A percentile compares a stretch with the other conserved stretches of the same genome.
Evolutionary conservation across 2,113 vertebrate genomes (phyloP).

Genomic region (Chionodraco myersi): DNA sequence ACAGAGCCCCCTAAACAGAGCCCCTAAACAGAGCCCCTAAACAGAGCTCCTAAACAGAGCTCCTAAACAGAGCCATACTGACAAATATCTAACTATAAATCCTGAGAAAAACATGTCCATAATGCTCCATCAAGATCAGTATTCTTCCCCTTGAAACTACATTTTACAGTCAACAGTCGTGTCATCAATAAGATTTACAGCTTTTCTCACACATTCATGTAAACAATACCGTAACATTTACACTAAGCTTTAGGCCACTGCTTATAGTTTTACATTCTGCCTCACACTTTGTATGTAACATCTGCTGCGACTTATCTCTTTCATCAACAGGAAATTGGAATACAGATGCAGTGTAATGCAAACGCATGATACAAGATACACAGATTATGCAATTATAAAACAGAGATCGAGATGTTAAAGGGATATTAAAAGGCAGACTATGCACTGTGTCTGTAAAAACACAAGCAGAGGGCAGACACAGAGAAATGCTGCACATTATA

Average conservation of each 20-base stretch:
- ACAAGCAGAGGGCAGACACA: too few relatives aligned
- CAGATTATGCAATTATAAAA: background rate
- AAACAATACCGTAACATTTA: background rate
- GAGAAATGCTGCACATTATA: too few relatives aligned
- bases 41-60: too few relatives aligned
- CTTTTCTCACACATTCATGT: background rate
- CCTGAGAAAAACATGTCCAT: too few relatives aligned
- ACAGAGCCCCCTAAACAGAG: too few relatives aligned
- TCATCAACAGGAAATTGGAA: conserved; percentile 28
- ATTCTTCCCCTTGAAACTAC: background rate
- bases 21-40: too few relatives aligned
- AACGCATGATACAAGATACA: conserved; percentile 2
- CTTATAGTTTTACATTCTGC: background rate
- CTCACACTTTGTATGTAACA: background rate
- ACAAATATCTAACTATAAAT: too few relatives aligned
- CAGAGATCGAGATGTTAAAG: conserved; percentile 3
- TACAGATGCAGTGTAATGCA: conserved; percentile 12
- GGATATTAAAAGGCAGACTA: background rate
- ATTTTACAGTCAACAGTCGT: background rate
- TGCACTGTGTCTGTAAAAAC: too few relatives aligned
- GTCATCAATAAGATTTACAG: background rate
- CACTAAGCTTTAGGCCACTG: background rate
- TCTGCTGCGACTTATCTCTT: conserved; percentile 11
- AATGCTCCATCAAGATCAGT: too few relatives aligned
- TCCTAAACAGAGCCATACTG: too few relatives aligned